Conservation (phyloP, 2,888 invertebrate genomes). For the Hypolimnas misippus region DNA sequence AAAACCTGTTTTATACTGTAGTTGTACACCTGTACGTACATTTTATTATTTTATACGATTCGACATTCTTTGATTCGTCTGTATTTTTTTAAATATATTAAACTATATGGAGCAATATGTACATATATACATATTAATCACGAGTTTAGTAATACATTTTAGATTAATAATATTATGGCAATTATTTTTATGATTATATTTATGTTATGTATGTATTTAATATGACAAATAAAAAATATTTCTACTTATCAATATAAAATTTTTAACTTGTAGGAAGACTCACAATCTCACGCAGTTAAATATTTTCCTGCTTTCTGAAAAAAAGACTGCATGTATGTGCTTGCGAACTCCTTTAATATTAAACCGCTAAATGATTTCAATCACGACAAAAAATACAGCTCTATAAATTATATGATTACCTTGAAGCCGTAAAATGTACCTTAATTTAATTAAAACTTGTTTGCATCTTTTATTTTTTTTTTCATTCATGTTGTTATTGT, state of each 20-base stretch:
- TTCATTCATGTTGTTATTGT: background rate
- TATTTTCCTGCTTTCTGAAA: no score
- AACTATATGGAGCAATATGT: background rate
- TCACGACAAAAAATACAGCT: background rate
- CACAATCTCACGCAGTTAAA: no score
- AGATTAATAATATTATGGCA: no score
- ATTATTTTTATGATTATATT: no score
- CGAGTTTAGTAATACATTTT: no score
- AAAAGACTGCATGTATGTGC: background rate
- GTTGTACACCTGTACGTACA: slow-evolving; percentile 15
- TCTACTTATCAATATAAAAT: no score
- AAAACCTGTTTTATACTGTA: slow-evolving; percentile 14
- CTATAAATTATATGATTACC: background rate
- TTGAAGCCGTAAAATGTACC: background rate
- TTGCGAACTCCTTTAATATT: background rate
- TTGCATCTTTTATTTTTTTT: background rate
- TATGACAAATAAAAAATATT: no score
- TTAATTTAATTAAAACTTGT: background rate
- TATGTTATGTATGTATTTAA: no score
- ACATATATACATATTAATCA: background rate
- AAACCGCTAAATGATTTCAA: slow-evolving; percentile 7
- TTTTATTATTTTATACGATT: slow-evolving; percentile 6
- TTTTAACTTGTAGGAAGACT: no score
- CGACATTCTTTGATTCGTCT: slow-evolving; percentile 8
- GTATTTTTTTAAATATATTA: slow-evolving; percentile 13